phyloP scores from a whole-genome alignment of 2,797 vertebrate genomes.

The Limnodromus scolopaceus region DNA sequence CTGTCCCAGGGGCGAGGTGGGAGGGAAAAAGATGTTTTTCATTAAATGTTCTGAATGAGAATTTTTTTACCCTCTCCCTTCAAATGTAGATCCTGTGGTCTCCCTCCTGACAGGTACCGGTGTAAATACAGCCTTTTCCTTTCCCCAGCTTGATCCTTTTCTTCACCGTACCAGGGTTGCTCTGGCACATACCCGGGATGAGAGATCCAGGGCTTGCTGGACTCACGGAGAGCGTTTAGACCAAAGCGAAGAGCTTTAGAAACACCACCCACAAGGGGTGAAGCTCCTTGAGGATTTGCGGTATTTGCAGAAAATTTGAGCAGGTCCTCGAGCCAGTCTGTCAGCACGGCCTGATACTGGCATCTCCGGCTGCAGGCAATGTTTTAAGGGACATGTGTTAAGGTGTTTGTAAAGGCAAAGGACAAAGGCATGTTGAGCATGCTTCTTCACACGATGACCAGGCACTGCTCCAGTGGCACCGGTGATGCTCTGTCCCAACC shows the following conservation, averaged over 20 bases:
- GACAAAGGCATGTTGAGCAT: not conserved
- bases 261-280: not conserved
- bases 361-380: not conserved
- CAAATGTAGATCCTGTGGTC: not conserved
- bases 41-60: not conserved
- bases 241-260: not conserved
- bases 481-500: not conserved
- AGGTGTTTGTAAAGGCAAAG: not conserved
- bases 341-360: not conserved
- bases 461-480: not conserved
- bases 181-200: accelerated
- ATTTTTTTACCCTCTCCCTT: not conserved
- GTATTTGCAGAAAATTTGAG: not conserved
- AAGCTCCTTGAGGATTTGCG: not conserved
- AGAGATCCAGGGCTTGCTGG: not conserved
- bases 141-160: not conserved
- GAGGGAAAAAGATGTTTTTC: not conserved
- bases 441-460: not conserved
- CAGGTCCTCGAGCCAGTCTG: not conserved
- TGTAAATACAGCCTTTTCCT: not conserved
- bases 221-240: not conserved
- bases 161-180: accelerated
- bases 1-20: not conserved
- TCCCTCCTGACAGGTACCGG: not conserved
- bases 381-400: not conserved